These are phyloP conservation scores for Malthinus seriepunctatus DNA, from an alignment of 2,888 invertebrate species.

Conservation along the genomic window DNA sequence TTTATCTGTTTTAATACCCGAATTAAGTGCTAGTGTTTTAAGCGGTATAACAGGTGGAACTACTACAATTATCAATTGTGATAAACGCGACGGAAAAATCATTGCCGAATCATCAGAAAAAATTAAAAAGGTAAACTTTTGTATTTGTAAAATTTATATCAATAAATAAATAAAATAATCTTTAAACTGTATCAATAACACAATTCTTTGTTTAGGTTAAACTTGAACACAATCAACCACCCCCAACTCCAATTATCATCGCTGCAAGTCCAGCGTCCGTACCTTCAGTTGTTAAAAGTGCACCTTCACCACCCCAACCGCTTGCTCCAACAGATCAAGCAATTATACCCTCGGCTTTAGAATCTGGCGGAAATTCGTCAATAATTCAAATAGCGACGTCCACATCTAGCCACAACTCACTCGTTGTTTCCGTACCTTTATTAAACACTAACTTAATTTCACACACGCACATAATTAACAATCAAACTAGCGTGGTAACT, in stretches of 20 bases:
- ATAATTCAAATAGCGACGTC: conserved; percentile 30
- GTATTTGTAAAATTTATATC: background rate
- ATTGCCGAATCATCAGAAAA: conserved; percentile 31
- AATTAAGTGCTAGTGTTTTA: conserved; percentile 31
- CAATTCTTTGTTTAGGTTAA: conserved; percentile 10
- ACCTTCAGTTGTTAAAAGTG: conserved; percentile 22
- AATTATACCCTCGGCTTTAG: conserved; percentile 25
- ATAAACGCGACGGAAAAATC: conserved; percentile 29
- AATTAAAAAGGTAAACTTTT: conserved; percentile 33
- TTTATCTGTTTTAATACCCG: conserved; percentile 25
- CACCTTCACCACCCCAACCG: conserved; percentile 21
- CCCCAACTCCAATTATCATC: conserved; percentile 9
- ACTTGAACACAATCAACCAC: conserved; percentile 8
- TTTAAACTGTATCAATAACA: background rate
- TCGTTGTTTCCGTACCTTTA: conserved; percentile 68
- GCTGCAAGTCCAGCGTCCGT: conserved; percentile 6
- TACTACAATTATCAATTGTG: conserved; percentile 18
- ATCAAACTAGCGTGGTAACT: conserved; percentile 40
- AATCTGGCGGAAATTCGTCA: conserved; percentile 31
- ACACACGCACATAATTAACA: conserved; percentile 47
- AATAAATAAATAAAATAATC: background rate
- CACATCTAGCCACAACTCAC: conserved; percentile 37
- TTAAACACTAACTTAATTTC: conserved; percentile 56
- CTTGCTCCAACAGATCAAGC: conserved; percentile 21
- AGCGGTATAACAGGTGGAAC: conserved; percentile 35